Conservation (phyloP, 2,113 vertebrate genomes). For the Tragelaphus scriptus region DNA sequence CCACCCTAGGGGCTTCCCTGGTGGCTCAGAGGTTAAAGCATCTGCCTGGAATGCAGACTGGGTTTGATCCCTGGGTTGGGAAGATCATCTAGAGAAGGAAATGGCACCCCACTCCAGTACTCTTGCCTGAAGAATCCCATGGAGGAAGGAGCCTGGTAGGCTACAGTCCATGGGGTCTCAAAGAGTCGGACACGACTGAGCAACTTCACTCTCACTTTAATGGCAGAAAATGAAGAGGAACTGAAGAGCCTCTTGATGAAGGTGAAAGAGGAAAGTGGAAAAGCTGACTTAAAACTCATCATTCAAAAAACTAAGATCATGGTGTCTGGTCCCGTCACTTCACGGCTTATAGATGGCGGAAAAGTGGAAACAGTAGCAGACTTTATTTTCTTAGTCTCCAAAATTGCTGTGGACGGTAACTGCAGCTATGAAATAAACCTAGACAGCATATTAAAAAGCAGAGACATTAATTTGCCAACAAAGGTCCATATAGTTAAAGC, state of each 20-base stretch:
- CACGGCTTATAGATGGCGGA: not conserved
- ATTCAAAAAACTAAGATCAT: not conserved
- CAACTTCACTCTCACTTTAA: too few relatives aligned
- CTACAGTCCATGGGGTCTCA: too few relatives aligned
- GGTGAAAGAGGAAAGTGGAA: not conserved
- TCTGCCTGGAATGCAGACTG: too few relatives aligned
- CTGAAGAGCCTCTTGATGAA: not conserved
- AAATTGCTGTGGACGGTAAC: not conserved
- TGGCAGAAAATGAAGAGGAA: not conserved
- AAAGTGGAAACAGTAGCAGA: not conserved
- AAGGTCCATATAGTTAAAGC: not conserved
- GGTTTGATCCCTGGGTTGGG: too few relatives aligned
- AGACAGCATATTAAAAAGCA: not conserved
- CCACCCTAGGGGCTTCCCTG: not conserved
- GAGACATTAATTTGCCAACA: not conserved
- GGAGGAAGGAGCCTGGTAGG: too few relatives aligned
- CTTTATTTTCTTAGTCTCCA: not conserved
- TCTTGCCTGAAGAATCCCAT: too few relatives aligned
- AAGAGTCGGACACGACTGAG: too few relatives aligned
- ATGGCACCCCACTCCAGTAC: too few relatives aligned
- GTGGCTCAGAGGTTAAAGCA: too few relatives aligned
- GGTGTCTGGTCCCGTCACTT: not conserved
- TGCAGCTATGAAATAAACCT: not conserved
- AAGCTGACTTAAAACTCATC: not conserved
- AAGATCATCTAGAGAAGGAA: too few relatives aligned